Base-by-base conservation (phyloP, 2,888 invertebrate genomes). In the Acleris sparsana region DNA sequence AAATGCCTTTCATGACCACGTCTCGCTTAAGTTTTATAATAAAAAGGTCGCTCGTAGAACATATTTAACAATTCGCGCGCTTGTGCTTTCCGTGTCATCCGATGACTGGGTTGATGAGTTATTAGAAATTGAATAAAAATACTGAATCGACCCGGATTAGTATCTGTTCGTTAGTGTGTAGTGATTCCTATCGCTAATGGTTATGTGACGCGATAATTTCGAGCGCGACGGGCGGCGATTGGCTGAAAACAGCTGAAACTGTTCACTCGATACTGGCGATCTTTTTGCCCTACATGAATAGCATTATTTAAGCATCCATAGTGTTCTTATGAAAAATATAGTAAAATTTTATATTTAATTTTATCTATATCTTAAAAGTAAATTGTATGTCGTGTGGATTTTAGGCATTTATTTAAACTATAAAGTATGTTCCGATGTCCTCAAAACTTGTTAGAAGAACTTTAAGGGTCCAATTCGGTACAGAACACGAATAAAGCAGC, bases 261-360 rank as follows among this genome's bases (percentile, higher is more conserved):
- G 44, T 51, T 43, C 49, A 33, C 51, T 56, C 51, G 55, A 65
- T 65, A 55, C 65, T 61, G 29, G 20, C 20, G 55, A 55, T 55
- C 39, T 53, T 43, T 53, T 55, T 55, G 13, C 9, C 39, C 2
- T 39, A 39, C 39, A 13, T 39, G 39, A 39, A 39, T 9, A 39
- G 13, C 20, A 55, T 39, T 43, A 43, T 55, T 20, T 44, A 39
- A 39, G 44, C 57, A 57, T 57, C 43, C 44, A 39, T 55, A 43
- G 55, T 60, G 43, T 43, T 55, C 43, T 49, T 59, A 51, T 46
- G 55, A 51, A 49, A 29, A 48, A 57, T 43, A 20, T 65, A 61
- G 44, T 20, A 13, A 65, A 65, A 65, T 61, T 65, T 55, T 65
- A 61, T 17, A 60, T 65, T 57, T 17, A n/a, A 22, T 17, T 46